Evolutionary conservation across 2,797 vertebrate species (phyloP), one percentile per base, ranked within the genome.

Genomic region (Siniperca scherzeri): DNA sequence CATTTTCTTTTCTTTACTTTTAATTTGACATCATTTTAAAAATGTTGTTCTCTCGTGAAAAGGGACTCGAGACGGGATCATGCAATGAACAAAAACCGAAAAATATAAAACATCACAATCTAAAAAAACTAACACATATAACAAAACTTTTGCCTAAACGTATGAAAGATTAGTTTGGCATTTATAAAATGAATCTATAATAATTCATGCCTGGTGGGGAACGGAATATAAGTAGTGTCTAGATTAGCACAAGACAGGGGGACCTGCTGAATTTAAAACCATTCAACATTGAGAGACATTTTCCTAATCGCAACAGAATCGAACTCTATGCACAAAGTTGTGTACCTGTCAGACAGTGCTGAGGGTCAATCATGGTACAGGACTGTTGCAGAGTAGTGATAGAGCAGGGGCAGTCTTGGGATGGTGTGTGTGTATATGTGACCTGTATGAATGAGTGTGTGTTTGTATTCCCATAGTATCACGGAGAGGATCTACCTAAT

Each of bases 311-410:
- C 78, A 88, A 93, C 91, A 92, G 89, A 93, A 92, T 92, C 90
- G 87, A 93, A 95, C 91, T 96, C 96, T 96, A 97, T 97, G 96
- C 96, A 97, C 96, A 96, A 95, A 91, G 91, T 89, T 92, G 87
- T 83, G 87, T 78, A 88, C 88, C 89, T 91, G 90, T 91, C 82
- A 85, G 86, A 91, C 82, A 81, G 91, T n/a, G 87, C 90, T 92
- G 88, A 88, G 87, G 92, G 92, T 92, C 89, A 95, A 93, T 94
- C 94, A 93, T 65, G 69, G 82, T 88, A 87, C 85, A 87, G 88
- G 87, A 76, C 83, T 79, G 87, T 81, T 83, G 81, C 81, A 87
- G 87, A 83, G 75, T 59, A 40, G 76, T 46, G 80, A 83, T 33
- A 53, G 71, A 78, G 71, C 85, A 80, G 82, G 50, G 83, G 78